Percentiles rank a stretch among this genome's conserved stretches.
Evolutionary conservation across 2,113 vertebrate species (phyloP).

Genomic region (Tichodroma muraria): DNA sequence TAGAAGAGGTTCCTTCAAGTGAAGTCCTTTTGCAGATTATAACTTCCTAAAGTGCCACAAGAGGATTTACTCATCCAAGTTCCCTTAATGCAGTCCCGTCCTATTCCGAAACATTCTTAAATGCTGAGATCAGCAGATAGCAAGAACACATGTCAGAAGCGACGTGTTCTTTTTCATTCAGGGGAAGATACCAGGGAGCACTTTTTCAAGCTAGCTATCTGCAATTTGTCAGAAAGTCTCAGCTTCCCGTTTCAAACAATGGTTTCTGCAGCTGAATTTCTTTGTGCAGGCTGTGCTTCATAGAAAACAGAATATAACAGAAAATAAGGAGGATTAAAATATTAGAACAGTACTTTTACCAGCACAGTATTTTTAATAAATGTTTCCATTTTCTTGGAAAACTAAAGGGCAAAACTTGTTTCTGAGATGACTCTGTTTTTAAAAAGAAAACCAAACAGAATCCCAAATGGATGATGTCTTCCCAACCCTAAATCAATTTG

Average conservation of each 20-base stretch:
- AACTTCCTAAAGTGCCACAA: background rate
- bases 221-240: background rate
- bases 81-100: background rate
- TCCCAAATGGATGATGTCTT: background rate
- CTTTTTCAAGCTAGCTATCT: background rate
- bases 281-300: background rate
- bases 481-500: background rate
- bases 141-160: background rate
- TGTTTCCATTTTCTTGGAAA: background rate
- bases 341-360: background rate
- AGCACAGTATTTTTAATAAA: background rate
- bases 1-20: background rate
- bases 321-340: background rate
- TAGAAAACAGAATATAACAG: background rate
- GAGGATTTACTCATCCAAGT: slow-evolving; percentile 20
- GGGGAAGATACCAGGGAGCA: background rate
- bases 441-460: background rate
- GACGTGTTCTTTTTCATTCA: background rate
- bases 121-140: background rate
- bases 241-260: background rate
- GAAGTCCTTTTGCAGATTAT: background rate
- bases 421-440: background rate
- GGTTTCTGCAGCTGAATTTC: background rate
- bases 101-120: background rate
- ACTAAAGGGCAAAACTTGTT: background rate